Evolutionary conservation across 2,113 vertebrate genomes (phyloP).

Genomic region (Gopherus evgoodei): DNA sequence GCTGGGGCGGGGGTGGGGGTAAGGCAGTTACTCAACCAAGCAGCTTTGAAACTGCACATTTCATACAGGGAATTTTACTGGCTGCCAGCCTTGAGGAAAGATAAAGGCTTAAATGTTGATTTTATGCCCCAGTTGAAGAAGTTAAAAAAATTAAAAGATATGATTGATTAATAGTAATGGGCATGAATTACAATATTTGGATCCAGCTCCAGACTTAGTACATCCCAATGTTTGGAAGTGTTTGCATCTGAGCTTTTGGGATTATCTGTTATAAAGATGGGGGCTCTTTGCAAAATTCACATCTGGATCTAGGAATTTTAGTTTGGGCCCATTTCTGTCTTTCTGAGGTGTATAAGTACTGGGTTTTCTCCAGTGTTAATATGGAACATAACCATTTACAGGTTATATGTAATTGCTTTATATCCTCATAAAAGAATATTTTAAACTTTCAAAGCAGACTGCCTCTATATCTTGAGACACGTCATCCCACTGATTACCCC

Average conservation of each 20-base stretch:
- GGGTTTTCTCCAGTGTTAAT: constrained; percentile 57
- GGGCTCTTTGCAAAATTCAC: constrained; percentile 65
- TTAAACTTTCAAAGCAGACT: constrained; percentile 29
- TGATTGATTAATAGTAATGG: constrained; percentile 48
- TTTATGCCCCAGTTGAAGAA: constrained; percentile 31
- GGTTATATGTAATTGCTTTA: constrained; percentile 49
- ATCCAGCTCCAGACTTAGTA: constrained; percentile 24
- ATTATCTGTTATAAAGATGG: constrained; percentile 39
- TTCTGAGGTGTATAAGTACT: constrained; percentile 42
- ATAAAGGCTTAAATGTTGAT: constrained; percentile 51
- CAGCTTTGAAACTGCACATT: constrained; percentile 32
- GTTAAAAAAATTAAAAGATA: constrained; percentile 60
- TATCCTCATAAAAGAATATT: constrained; percentile 47
- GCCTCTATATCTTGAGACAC: constrained; percentile 56
- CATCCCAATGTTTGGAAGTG: constrained; percentile 45
- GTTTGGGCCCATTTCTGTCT: constrained; percentile 41
- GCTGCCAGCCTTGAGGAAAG: constrained; percentile 55
- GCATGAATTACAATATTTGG: constrained; percentile 24
- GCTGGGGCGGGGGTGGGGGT: background rate
- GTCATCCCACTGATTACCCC: constrained; percentile 31
- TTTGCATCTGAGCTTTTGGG: background rate
- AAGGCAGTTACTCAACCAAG: constrained; percentile 44
- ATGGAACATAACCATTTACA: constrained; percentile 49
- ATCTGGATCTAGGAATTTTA: constrained; percentile 61
- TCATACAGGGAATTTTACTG: constrained; percentile 26